These are phyloP conservation scores for Pseudotriccus pelzelni DNA, from an alignment of 2,797 vertebrate species.

Conservation along the genomic window DNA sequence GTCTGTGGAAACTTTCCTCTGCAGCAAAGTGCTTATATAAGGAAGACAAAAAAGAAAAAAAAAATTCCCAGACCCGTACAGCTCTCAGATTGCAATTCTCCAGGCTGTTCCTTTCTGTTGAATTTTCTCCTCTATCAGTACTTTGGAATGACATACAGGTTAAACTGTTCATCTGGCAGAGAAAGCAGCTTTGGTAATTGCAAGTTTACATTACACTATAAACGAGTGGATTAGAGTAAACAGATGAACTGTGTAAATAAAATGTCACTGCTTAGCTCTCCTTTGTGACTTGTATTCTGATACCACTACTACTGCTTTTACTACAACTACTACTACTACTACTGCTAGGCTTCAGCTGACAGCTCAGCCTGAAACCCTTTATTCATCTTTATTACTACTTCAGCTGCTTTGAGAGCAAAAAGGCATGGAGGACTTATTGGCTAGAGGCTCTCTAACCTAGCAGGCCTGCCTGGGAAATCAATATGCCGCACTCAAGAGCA, in stretches of 20 bases:
- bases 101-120: neutral
- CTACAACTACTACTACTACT: slow-evolving; percentile 69
- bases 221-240: slow-evolving; percentile 24
- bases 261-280: slow-evolving; percentile 65
- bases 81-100: neutral
- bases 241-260: slow-evolving; percentile 51
- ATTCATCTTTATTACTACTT: slow-evolving; percentile 86
- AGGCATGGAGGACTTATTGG: slow-evolving; percentile 80
- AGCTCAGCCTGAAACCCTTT: slow-evolving; percentile 80
- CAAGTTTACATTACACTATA: slow-evolving; percentile 14
- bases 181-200: slow-evolving; percentile 38
- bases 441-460: slow-evolving; percentile 68
- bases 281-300: slow-evolving; percentile 72
- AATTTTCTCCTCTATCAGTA: slow-evolving; percentile 23
- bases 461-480: slow-evolving; percentile 76
- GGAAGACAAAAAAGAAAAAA: neutral
- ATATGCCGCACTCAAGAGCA: slow-evolving; percentile 60
- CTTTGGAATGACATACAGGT: slow-evolving; percentile 43
- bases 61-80: neutral
- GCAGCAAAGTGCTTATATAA: slow-evolving; percentile 23
- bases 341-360: slow-evolving; percentile 76
- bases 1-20: slow-evolving; percentile 37
- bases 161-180: slow-evolving; percentile 20
- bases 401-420: slow-evolving; percentile 75
- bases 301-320: slow-evolving; percentile 71